A percentile compares a stretch with the other conserved stretches of the same genome.
Evolutionary conservation across 1,140 invertebrate species (phyloP).

Genomic region (Mycetomoellerius zeteki): DNA sequence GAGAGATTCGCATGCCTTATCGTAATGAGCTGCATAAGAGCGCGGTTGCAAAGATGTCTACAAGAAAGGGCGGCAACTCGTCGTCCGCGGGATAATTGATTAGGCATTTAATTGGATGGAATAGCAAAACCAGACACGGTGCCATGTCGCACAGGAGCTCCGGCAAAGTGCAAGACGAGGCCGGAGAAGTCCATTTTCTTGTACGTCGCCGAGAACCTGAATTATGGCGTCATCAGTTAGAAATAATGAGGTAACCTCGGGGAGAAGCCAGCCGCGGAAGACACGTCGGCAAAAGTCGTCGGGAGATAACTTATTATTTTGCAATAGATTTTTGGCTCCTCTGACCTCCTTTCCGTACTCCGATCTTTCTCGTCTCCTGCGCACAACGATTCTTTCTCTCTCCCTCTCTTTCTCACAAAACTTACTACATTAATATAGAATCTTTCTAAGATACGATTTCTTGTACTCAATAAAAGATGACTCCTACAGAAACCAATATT

Average conservation of each 20-base stretch:
- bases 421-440: conserved; percentile 19
- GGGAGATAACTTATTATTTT: conserved; percentile 81
- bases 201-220: conserved; percentile 81
- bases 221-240: conserved; percentile 84
- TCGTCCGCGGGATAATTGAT: conserved; percentile 78
- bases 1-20: conserved; percentile 43
- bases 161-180: conserved; percentile 66
- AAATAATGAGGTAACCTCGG: conserved; percentile 83
- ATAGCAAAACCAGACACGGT: conserved; percentile 72
- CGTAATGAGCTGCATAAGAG: conserved; percentile 61
- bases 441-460: background rate
- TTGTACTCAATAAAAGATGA: background rate
- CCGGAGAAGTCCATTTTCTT: conserved; percentile 82
- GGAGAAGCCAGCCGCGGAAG: conserved; percentile 72
- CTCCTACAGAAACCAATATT: background rate
- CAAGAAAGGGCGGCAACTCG: conserved; percentile 73
- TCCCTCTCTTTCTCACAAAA: background rate
- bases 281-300: conserved; percentile 81
- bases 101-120: conserved; percentile 82
- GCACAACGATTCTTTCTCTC: background rate
- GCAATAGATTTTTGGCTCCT: conserved; percentile 76
- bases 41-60: conserved; percentile 55
- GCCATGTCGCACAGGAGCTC: conserved; percentile 56
- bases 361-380: background rate
- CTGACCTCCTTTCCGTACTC: conserved; percentile 34